Conservation (phyloP, 2,113 vertebrate species). For the Anguilla rostrata region DNA sequence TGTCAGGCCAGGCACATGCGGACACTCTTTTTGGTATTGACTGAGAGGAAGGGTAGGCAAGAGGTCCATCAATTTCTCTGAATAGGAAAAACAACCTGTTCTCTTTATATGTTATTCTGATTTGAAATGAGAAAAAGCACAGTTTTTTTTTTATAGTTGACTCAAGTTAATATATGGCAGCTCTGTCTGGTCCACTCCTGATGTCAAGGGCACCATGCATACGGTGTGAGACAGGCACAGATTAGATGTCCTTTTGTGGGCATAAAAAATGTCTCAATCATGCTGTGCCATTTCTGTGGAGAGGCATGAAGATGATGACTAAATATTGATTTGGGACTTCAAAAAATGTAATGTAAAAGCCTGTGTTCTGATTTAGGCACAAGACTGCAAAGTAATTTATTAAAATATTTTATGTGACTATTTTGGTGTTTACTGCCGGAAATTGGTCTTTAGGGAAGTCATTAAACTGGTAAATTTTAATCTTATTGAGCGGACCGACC, state of each 20-base stretch:
- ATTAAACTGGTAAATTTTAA: not conserved
- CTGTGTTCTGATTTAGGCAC: not conserved
- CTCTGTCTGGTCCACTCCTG: no score
- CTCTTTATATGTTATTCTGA: no score
- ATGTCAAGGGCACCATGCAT: not conserved
- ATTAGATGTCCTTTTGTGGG: not conserved
- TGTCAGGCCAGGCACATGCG: not conserved
- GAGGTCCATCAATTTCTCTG: not conserved
- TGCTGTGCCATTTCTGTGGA: not conserved
- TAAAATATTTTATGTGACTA: not conserved
- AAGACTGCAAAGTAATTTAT: not conserved
- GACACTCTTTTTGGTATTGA: not conserved
- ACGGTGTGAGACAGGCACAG: not conserved
- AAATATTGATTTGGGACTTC: not conserved
- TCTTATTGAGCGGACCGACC: not conserved
- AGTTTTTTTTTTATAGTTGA: no score
- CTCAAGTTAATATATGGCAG: no score
- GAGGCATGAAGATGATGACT: not conserved
- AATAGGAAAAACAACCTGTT: not conserved
- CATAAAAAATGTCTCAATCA: not conserved
- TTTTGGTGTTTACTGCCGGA: not conserved
- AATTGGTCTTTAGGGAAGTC: not conserved
- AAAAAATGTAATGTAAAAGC: not conserved
- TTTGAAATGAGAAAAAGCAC: no score
- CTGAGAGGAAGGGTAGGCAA: not conserved